Conservation (phyloP, 2,797 vertebrate genomes). For the Coracias cyanogaster region DNA sequence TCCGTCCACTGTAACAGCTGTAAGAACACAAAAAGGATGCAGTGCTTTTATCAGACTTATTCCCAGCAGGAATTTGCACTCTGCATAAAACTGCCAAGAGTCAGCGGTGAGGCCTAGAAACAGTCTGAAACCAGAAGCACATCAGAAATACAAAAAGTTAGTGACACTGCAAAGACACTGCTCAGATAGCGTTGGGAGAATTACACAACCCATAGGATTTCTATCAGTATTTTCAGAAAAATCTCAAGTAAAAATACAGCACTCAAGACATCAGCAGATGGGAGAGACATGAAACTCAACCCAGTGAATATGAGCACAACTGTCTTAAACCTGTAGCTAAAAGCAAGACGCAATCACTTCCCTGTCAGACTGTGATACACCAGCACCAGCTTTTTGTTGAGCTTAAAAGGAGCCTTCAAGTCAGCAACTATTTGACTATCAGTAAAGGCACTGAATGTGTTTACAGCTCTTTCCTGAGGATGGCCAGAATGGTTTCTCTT, state of each 20-base stretch:
- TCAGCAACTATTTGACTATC: not conserved
- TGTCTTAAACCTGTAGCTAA: not conserved
- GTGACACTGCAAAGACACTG: not conserved
- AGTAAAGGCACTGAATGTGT: not conserved
- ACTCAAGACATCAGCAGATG: not conserved
- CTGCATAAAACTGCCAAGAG: not conserved
- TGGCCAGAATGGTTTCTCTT: not conserved
- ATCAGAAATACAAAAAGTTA: not conserved
- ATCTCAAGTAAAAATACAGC: not conserved
- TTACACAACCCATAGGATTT: not conserved
- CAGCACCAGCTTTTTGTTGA: not conserved
- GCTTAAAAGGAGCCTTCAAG: not conserved
- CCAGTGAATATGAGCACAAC: fast-evolving
- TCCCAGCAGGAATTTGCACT: not conserved
- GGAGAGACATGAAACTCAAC: not conserved
- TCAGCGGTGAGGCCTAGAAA: not conserved
- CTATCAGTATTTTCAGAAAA: not conserved
- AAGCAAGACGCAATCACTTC: not conserved
- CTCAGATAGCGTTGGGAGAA: not conserved
- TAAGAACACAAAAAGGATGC: not conserved
- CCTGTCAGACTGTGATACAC: not conserved
- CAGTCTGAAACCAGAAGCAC: not conserved
- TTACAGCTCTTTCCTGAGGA: not conserved
- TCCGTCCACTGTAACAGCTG: not conserved
- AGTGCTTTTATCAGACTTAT: not conserved